A percentile compares a stretch with the other conserved stretches of the same genome.
These are phyloP conservation scores for Eira barbara DNA, from an alignment of 2,113 vertebrate species.

Conservation along the genomic window DNA sequence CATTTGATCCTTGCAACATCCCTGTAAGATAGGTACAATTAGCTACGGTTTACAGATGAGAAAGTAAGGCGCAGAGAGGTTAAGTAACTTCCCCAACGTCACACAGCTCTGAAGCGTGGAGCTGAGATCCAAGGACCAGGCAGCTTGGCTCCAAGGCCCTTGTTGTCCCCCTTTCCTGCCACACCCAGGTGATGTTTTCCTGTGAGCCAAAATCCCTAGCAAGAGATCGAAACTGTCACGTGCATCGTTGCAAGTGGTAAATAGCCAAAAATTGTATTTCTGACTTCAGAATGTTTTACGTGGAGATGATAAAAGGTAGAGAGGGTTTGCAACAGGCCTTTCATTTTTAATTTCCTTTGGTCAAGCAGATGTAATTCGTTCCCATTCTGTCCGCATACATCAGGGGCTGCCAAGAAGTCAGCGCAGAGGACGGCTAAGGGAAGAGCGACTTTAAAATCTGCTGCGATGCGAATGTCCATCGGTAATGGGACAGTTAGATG, in stretches of 20 bases:
- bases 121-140: not conserved
- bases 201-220: not conserved
- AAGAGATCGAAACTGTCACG: not conserved
- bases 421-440: not conserved
- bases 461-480: rapidly evolving
- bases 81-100: not conserved
- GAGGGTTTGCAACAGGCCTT: not conserved
- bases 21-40: too few species aligned
- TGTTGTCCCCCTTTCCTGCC: not conserved
- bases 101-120: not conserved
- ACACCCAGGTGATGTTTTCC: not conserved
- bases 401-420: rapidly evolving
- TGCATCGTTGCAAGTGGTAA: not conserved
- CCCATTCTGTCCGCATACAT: rapidly evolving
- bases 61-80: not conserved
- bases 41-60: not conserved
- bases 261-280: not conserved
- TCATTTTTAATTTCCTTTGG: not conserved
- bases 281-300: rapidly evolving
- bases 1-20: not conserved
- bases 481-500: rapidly evolving
- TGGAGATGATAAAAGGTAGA: not conserved
- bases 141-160: not conserved
- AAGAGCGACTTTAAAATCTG: not conserved
- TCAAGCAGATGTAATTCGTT: rapidly evolving